Base-by-base conservation (phyloP, 92 coral and sea anemone species). In the Phenganax subtilis region DNA sequence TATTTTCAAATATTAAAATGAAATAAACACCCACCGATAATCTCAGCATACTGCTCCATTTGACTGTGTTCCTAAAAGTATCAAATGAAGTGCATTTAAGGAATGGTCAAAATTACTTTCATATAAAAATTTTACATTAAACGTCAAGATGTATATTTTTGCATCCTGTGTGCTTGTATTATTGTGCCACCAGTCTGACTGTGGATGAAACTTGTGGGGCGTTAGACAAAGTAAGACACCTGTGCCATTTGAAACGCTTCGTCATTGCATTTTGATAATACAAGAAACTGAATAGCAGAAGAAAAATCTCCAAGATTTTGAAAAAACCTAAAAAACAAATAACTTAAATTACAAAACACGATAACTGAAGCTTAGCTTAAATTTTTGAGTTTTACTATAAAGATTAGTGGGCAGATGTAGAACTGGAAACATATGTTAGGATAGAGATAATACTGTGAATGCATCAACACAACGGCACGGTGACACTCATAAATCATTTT, bases 191-290 rank as follows among this genome's bases (percentile, higher is more conserved):
- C 47, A 2, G 47, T 37, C 47, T 37, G 47, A 37, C 47, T 37
- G 47, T 37, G 47, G 16, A 15, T 66, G 54, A 63, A 27, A 31
- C 37, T 37, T 6, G 72, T 10, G 47, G 6, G 15, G 72, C n/a
- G 70, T 51, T 14, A 75, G 4, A 51, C 47, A 75, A 6, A 11
- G 80, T 20, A 0, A 76, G 11, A 81, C 0, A 90, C 99, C 94
- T 96, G 99, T 12, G 99, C 99, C 54, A 96, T 90, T 91, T 96
- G 99, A 84, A 96, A 96, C 25, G 99, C 99, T 82, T 96, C 99
- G 80, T 96, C 99, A 55, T 92, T 96, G 72, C 99, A 96, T 83
- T 92, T 96, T 6, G 99, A 96, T 71, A 96, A 85, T 64, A 96
- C 99, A 80, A 96, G 99, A 71, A 96, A 96, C 88, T 96, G 99